Evolutionary conservation across 2,888 invertebrate species (phyloP).

Genomic region (Galeopsomyia nigrocyanea): DNA sequence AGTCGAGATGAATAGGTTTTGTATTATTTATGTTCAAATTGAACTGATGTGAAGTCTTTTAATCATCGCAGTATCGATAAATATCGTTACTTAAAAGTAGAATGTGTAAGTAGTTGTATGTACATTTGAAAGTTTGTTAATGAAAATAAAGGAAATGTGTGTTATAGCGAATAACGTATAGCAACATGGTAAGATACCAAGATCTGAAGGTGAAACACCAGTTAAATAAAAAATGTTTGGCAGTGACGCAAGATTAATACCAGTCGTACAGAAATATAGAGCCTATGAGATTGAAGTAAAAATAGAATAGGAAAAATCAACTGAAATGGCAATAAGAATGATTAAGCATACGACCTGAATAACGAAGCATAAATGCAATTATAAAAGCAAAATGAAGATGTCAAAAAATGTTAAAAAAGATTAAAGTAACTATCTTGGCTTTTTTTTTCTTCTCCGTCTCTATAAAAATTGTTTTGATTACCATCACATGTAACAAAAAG

Average conservation of each 20-base stretch:
- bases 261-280: conserved; percentile 31
- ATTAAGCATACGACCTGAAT: conserved; percentile 31
- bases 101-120: not conserved
- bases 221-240: conserved; percentile 55
- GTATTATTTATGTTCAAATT: no score
- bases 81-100: conserved; percentile 18
- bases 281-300: conserved; percentile 30
- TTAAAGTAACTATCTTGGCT: conserved; percentile 34
- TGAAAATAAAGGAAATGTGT: conserved; percentile 32
- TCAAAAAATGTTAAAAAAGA: conserved; percentile 23
- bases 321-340: not conserved
- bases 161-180: conserved; percentile 42
- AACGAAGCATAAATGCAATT: not conserved
- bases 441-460: conserved; percentile 26
- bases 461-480: not conserved
- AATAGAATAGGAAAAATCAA: conserved; percentile 24
- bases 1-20: no score
- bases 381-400: conserved; percentile 1
- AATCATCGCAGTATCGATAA: conserved; percentile 7
- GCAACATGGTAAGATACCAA: conserved; percentile 35
- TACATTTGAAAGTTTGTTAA: no score
- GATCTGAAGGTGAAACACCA: conserved; percentile 60
- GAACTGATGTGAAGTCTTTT: no score
- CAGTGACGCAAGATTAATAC: conserved; percentile 46
- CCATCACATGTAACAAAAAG: conserved; percentile 2